Percentiles rank a stretch among this genome's conserved stretches.
Conservation (phyloP, 2,888 invertebrate genomes). For the Zootermopsis nevadensis region DNA sequence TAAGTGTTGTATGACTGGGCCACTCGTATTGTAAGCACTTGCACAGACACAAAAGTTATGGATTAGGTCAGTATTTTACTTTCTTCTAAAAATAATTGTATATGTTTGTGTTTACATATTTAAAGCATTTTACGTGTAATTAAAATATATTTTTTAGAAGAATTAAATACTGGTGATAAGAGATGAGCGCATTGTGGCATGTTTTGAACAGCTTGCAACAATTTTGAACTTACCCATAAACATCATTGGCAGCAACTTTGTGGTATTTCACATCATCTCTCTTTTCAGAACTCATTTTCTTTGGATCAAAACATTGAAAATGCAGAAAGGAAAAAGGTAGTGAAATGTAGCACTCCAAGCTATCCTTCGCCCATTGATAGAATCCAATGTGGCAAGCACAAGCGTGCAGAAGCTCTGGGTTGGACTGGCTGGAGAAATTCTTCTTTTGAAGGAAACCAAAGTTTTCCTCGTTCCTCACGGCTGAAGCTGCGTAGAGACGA, state of each 20-base stretch:
- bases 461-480: slow-evolving; percentile 65
- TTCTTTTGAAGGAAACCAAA: slow-evolving; percentile 73
- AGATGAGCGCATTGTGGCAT: too few relatives aligned
- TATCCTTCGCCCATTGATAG: slow-evolving; percentile 47
- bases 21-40: too few relatives aligned
- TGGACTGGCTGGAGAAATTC: slow-evolving; percentile 52
- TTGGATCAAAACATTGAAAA: slow-evolving; percentile 15
- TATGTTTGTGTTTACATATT: too few relatives aligned
- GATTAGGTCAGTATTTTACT: too few relatives aligned
- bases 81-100: too few relatives aligned
- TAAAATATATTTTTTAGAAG: too few relatives aligned
- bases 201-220: too few relatives aligned
- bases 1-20: too few relatives aligned
- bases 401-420: slow-evolving; percentile 48
- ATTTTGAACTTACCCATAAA: too few relatives aligned
- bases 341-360: slow-evolving; percentile 36
- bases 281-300: slow-evolving; percentile 14
- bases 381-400: slow-evolving; percentile 46
- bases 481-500: slow-evolving; percentile 59
- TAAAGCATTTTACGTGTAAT: too few relatives aligned
- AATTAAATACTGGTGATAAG: too few relatives aligned
- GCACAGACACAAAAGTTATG: too few relatives aligned
- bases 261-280: neutral
- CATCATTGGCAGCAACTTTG: neutral
- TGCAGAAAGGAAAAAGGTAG: neutral